Percentiles rank a stretch among this genome's conserved stretches.
These are phyloP conservation scores for Brachymystax lenok DNA, from an alignment of 2,797 vertebrate genomes.

Conservation along the genomic window DNA sequence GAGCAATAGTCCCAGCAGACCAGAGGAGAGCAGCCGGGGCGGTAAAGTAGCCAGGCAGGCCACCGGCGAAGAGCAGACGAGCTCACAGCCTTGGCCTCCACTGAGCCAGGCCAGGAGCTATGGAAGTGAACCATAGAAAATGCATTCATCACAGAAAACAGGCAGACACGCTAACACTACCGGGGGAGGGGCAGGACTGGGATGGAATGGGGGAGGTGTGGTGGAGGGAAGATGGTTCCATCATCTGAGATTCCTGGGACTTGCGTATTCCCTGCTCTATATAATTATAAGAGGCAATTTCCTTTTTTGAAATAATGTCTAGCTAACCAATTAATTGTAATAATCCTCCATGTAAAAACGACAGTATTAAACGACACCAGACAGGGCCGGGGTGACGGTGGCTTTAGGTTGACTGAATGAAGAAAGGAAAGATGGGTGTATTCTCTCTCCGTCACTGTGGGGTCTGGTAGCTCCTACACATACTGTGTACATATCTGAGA, in stretches of 20 bases:
- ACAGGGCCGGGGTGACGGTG: slow-evolving; percentile 20
- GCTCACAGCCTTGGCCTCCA: slow-evolving; percentile 42
- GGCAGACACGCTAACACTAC: slow-evolving; percentile 52
- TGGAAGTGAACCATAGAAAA: slow-evolving; percentile 60
- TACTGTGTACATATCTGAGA: background rate
- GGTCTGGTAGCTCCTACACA: background rate
- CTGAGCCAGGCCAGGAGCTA: slow-evolving; percentile 39
- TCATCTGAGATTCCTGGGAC: slow-evolving; percentile 78
- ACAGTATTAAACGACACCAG: slow-evolving; percentile 48
- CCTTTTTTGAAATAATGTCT: slow-evolving; percentile 79
- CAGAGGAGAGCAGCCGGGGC: slow-evolving; percentile 22
- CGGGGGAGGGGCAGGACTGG: slow-evolving; percentile 45
- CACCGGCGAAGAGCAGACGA: slow-evolving; percentile 8
- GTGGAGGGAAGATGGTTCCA: slow-evolving; percentile 56
- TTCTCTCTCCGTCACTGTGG: background rate
- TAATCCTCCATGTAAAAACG: slow-evolving; percentile 73
- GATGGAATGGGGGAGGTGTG: slow-evolving; percentile 23
- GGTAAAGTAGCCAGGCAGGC: slow-evolving; percentile 27
- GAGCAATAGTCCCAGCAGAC: slow-evolving; percentile 46
- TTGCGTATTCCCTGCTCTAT: slow-evolving; percentile 78
- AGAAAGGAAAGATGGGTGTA: slow-evolving; percentile 10
- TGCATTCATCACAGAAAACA: slow-evolving; percentile 76
- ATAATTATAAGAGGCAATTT: slow-evolving; percentile 81
- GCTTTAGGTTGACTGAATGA: slow-evolving; percentile 29
- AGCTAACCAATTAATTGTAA: slow-evolving; percentile 76